Evolutionary conservation across 2,113 vertebrate genomes (phyloP).

Genomic region (Rhea americana): DNA sequence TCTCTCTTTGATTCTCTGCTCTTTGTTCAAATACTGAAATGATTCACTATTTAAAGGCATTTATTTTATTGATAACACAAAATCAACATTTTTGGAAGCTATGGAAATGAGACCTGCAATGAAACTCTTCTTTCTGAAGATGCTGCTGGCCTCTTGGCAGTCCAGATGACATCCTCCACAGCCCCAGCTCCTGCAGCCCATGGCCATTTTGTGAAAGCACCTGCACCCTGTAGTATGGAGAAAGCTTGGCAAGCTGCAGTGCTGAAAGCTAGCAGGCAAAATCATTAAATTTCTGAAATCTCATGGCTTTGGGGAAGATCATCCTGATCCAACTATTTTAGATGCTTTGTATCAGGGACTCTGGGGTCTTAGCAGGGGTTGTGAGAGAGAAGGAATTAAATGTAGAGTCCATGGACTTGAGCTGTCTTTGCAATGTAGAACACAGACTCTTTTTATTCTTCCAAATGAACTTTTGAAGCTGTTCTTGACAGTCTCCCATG

Average conservation of each 20-base stretch:
- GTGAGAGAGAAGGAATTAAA: neutral
- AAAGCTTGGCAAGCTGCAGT: neutral
- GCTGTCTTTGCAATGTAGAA: neutral
- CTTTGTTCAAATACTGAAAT: neutral
- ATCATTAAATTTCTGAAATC: neutral
- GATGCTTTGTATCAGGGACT: neutral
- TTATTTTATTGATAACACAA: neutral
- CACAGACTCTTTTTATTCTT: neutral
- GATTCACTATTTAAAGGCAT: neutral
- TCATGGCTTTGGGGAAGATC: neutral
- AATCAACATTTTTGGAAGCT: neutral
- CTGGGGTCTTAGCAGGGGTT: neutral
- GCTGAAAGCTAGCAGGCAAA: neutral
- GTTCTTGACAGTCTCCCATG: neutral
- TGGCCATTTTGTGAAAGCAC: neutral
- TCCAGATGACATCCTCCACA: fast-evolving
- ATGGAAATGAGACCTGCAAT: neutral
- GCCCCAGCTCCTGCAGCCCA: neutral
- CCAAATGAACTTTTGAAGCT: neutral
- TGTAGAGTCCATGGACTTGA: neutral
- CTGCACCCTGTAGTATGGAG: neutral
- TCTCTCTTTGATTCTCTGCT: neutral
- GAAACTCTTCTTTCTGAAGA: neutral
- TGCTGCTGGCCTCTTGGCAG: neutral
- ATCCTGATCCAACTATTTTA: neutral